Base-by-base conservation (phyloP, 2,888 invertebrate genomes). In the Acronicta psi region DNA sequence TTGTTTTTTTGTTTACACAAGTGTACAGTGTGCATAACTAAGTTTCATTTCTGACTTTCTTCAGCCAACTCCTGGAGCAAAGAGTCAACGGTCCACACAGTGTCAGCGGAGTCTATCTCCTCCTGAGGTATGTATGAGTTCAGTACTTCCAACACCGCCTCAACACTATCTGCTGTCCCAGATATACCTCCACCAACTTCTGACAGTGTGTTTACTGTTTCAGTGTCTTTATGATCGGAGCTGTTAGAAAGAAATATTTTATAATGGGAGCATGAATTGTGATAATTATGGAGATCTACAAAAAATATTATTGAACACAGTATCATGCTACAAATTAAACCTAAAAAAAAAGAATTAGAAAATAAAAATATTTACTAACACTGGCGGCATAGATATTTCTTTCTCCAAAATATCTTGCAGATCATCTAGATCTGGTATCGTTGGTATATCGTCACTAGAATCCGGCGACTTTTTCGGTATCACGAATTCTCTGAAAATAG, bases 341-440 rank as follows among this genome's bases (percentile, higher is more conserved):
- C n/a, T n/a, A n/a, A n/a, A n/a, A n/a, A 3, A 25, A 9, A 1
- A 25, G 6, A 25, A 8, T 25, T 1, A 8, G 8, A 25, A 7
- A 8, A 25, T 8, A 25, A 13, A 17, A 29, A 16, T 31, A 14
- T 49, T 49, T 6, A 84, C 93, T 86, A 81, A 93, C 93, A 77
- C 54, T 7, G 91, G 85, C 9, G 91, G 90, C 61, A 87, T 81
- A 18, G 89, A 86, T 77, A 93, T 86, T 72, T 93, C 94, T 60
- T 91, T 94, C 59, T 94, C 93, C 34, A 93, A 68, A 56, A 91
- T 90, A 59, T 94, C 94, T 70, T 93, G 91, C 36, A 94, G 79
- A 42, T 94, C 94, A 64, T 94, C 94, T 37, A 93, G 71, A 68
- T 94, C 94, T 9, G 94, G 94, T 77, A 94, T 91, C 1, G 94